Conservation (phyloP, 2,797 vertebrate species). For the Schizopygopsis malacanthus region DNA sequence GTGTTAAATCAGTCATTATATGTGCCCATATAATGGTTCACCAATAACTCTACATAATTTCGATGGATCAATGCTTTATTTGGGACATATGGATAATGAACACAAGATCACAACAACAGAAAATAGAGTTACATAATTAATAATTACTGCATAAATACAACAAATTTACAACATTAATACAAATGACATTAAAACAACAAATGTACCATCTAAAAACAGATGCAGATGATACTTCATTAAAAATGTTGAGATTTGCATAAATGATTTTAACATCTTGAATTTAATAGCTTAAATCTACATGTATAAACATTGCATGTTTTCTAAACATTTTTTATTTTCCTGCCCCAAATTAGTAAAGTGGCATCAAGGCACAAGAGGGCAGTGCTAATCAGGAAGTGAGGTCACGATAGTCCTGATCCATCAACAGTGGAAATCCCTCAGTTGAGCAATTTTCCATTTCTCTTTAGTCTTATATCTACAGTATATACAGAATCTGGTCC, state of each 20-base stretch:
- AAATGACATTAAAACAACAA: neutral
- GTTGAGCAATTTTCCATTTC: slow-evolving; percentile 16
- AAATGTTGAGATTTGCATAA: neutral
- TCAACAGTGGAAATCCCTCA: neutral
- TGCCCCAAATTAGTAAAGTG: neutral
- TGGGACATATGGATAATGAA: neutral
- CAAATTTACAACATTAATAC: neutral
- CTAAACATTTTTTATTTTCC: neutral
- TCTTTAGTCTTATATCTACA: slow-evolving; percentile 13
- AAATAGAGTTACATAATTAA: neutral
- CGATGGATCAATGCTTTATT: slow-evolving; percentile 1
- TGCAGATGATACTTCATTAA: neutral
- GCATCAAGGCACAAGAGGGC: slow-evolving; percentile 21
- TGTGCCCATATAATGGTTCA: neutral
- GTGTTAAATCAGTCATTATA: neutral
- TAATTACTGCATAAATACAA: neutral
- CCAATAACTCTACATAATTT: neutral
- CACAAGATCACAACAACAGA: neutral
- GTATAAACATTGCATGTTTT: neutral
- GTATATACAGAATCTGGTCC: slow-evolving; percentile 16
- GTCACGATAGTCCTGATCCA: slow-evolving; percentile 3
- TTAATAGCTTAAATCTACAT: neutral
- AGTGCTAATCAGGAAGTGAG: slow-evolving; percentile 35
- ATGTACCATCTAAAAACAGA: slow-evolving; percentile 10
- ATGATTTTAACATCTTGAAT: neutral